Base-by-base conservation (phyloP, 1,140 invertebrate genomes). In the Drosophila funebris region DNA sequence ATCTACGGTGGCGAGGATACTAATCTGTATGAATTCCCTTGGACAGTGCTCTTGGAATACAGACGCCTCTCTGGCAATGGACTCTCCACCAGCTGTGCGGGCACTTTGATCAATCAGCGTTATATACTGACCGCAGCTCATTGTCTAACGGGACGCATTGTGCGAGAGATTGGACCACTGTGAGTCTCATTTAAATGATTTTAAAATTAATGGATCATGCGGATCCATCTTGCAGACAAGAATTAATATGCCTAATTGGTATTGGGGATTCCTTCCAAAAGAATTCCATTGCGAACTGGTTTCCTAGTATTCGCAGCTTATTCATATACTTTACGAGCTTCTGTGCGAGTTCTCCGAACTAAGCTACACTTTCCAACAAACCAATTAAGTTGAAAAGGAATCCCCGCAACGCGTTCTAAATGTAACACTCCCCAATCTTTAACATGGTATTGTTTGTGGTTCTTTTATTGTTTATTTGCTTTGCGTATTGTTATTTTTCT, bases 121-220 rank as follows among this genome's bases (percentile, higher is more conserved):
- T 95, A 95, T 79, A 92, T 96, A 0, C 43, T 96, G n/a, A 95
- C 95, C 0, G 95, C 95, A 3, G 95, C 94, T 1, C 95, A 96
- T 80, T 96, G 95, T 75, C 87, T 95, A 7, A 89, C 73, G 0
- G 93, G 93, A 27, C 72, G 53, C 91, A 93, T 94, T 20, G 79
- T 92, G 39, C 78, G 58, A 11, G 87, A 87, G 69, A 90, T 93
- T 31, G 93, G 93, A 70, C 73, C 70, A 78, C 72, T 94, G 93
- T 94, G 90, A 93, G 93, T 93, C 61, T 6, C 7, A 39, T n/a
- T 50, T 11, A 2, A 5, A 4, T 20, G 16, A 7, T 2, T 22
- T 22, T 22, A 22, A 13, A 29, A 1, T 9, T 27, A 29, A 50
- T 14, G 22, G 22, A 22, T 22, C 4, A 22, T 2, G 1, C 1